Evolutionary conservation across 2,888 invertebrate species (phyloP), one percentile per base, ranked within the genome.

Genomic region (Tetanocera ferruginea): DNA sequence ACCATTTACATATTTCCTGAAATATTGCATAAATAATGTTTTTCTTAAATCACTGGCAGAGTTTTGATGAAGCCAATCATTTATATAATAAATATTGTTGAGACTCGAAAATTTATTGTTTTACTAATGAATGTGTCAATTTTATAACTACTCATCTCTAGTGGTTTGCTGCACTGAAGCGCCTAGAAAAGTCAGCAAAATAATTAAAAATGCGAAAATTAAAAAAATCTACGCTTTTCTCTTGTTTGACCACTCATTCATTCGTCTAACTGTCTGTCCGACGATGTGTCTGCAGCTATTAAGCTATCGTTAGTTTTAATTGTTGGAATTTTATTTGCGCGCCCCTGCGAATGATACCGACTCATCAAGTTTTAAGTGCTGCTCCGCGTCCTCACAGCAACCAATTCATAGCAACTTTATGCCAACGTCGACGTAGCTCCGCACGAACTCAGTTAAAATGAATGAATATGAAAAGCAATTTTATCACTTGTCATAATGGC

Each of bases 241-340:
- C 9, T 19, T n/a, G 34, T 34, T 37, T 66, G 66, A 0, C n/a
- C 55, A 19, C 34, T 34, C 43, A 37, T 57, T 14, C 28, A 28
- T 60, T 51, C 23, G 23, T 72, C 72, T 34, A 8, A 43, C 34
- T 17, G 49, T 49, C 3, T 31, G 8, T 17, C 49, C 64, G 25
- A 25, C 43, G 31, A 28, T 64, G 51, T 51, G 51, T 51, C 64
- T 31, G 28, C 49, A 49, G 51, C 80, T 80, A 82, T 82, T 81
- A 80, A 81, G 81, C 74, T 80, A 77, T 79, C 81, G 81, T 81
- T 81, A 80, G 71, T 81, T 81, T 82, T 81, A 82, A 82, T 80
- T 82, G 81, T 70, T 77, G 37, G 80, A 80, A 80, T 81, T 81
- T 79, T 80, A 80, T 60, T 28, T 77, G 67, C 52, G 31, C n/a